A percentile compares a stretch with the other conserved stretches of the same genome.
These are phyloP conservation scores for Machaerirhynchus nigripectus DNA, from an alignment of 2,113 vertebrate genomes.

Conservation along the genomic window DNA sequence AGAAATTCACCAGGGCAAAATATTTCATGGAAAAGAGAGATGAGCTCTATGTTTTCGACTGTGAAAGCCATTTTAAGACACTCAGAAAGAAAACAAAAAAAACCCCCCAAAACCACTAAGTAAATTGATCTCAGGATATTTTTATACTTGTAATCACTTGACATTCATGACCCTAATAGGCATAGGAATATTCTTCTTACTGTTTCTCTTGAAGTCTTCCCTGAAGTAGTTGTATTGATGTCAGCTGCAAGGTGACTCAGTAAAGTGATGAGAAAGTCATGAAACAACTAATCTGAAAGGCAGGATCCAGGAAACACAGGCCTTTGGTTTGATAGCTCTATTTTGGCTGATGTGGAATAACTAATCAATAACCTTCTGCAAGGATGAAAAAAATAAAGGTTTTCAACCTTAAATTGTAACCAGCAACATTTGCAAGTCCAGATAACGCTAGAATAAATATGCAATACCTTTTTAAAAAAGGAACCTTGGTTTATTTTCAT, in stretches of 20 bases:
- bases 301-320: not conserved
- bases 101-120: rapidly evolving
- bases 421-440: not conserved
- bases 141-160: not conserved
- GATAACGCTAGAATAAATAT: not conserved
- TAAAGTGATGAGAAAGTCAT: not conserved
- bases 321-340: not conserved
- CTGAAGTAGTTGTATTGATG: not conserved
- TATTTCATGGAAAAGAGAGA: not conserved
- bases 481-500: not conserved
- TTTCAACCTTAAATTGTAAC: not conserved
- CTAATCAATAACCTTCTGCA: not conserved
- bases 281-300: not conserved
- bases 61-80: not conserved
- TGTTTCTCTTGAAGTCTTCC: not conserved
- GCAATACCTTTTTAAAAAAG: not conserved
- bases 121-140: not conserved
- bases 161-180: not conserved
- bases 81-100: not conserved
- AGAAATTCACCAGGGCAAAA: not conserved
- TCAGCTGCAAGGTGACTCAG: not conserved
- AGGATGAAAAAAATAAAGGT: not conserved
- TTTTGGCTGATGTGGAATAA: not conserved
- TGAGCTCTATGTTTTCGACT: not conserved
- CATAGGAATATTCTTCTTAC: not conserved